Conservation (phyloP, 2,797 vertebrate genomes). For the Avahi laniger region DNA sequence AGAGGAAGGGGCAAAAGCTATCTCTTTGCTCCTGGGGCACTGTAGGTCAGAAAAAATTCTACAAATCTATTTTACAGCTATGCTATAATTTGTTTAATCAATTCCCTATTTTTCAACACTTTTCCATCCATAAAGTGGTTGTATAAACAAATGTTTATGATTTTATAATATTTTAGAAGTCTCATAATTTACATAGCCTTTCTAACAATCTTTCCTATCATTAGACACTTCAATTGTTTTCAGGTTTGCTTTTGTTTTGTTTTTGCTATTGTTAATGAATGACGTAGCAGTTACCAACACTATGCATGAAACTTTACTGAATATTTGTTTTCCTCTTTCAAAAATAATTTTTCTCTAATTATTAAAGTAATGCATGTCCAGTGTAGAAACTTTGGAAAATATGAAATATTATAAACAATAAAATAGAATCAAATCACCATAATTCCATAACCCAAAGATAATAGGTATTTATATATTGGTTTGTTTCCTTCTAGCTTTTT, state of each 20-base stretch:
- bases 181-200: background rate
- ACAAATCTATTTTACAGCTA: background rate
- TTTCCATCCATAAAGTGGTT: background rate
- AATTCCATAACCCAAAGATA: background rate
- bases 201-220: background rate
- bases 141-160: conserved; percentile 2
- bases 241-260: background rate
- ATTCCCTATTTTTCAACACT: background rate
- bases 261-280: background rate
- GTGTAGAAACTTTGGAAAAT: background rate
- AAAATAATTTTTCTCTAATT: background rate
- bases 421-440: background rate
- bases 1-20: background rate
- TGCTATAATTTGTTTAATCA: background rate
- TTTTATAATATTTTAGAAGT: conserved; percentile 4
- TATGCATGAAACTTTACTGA: background rate
- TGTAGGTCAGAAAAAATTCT: background rate
- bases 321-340: conserved; percentile 12
- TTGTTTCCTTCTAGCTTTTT: background rate
- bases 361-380: background rate
- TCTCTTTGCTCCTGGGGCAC: background rate
- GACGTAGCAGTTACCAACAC: background rate
- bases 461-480: background rate
- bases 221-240: background rate
- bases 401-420: background rate